phyloP scores from a whole-genome alignment of 2,797 vertebrate genomes.

The Lagocephalus sceleratus region DNA sequence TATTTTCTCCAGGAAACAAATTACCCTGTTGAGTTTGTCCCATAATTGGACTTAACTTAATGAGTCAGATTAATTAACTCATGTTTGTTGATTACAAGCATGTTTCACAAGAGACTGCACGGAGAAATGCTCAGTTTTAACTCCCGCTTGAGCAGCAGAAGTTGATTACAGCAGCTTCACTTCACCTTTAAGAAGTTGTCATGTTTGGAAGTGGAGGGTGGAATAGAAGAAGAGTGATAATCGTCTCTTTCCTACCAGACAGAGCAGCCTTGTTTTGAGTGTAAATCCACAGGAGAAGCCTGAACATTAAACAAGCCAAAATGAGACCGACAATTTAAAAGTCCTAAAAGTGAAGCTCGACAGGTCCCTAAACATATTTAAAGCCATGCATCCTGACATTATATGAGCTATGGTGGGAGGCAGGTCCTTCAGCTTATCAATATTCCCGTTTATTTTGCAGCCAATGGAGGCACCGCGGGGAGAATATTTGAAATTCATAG shows the following conservation, averaged over 20 bases:
- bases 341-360: constrained; percentile 7
- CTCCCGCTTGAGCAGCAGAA: too few relatives aligned
- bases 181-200: too few relatives aligned
- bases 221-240: too few relatives aligned
- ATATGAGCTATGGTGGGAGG: constrained; percentile 31
- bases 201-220: too few relatives aligned
- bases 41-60: constrained; percentile 64
- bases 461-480: constrained; percentile 48
- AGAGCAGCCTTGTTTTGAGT: too few relatives aligned
- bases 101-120: constrained; percentile 45
- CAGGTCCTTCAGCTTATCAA: constrained; percentile 39
- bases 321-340: constrained; percentile 3
- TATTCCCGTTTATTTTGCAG: constrained; percentile 58
- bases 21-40: constrained; percentile 49
- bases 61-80: constrained; percentile 66
- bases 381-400: background rate
- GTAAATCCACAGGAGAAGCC: too few relatives aligned
- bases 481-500: constrained; percentile 71
- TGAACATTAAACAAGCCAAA: too few relatives aligned
- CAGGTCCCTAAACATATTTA: constrained; percentile 8
- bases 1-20: constrained; percentile 37
- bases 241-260: too few relatives aligned
- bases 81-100: constrained; percentile 43
- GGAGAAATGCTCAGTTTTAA: constrained; percentile 2
- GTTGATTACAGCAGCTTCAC: too few relatives aligned